Evolutionary conservation across 2,797 vertebrate species (phyloP).

Genomic region (Muscicapa striata): DNA sequence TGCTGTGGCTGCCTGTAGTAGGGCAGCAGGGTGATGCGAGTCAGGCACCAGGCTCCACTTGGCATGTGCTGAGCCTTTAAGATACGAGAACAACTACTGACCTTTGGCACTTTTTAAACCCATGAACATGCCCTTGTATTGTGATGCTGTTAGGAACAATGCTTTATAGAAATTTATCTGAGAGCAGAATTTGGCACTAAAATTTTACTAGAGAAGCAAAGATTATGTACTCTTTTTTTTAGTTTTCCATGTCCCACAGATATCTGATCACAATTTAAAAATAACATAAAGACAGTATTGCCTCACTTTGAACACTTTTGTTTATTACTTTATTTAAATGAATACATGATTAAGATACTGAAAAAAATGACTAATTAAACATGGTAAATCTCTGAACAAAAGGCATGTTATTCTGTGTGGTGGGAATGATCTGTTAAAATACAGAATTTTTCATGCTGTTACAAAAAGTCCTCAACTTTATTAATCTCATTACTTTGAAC

Average conservation of each 20-base stretch:
- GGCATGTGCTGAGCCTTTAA: not conserved
- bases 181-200: constrained; percentile 61
- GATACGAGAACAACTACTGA: not conserved
- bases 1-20: not conserved
- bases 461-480: constrained; percentile 18
- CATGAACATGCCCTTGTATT: not conserved
- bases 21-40: fast-evolving
- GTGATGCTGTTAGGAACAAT: not conserved
- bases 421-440: constrained; percentile 50
- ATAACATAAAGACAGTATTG: constrained; percentile 64
- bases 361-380: constrained; percentile 75
- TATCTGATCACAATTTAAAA: constrained; percentile 54
- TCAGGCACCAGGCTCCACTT: not conserved
- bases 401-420: constrained; percentile 68
- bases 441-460: constrained; percentile 17
- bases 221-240: constrained; percentile 43
- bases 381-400: constrained; percentile 74
- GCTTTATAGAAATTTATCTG: not conserved
- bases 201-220: constrained; percentile 18
- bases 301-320: constrained; percentile 69
- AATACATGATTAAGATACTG: constrained; percentile 74
- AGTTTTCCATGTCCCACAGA: constrained; percentile 54
- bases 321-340: constrained; percentile 74
- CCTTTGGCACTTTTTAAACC: not conserved
- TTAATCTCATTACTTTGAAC: not conserved